These are phyloP conservation scores for Amphipoea oculea DNA, from an alignment of 2,888 invertebrate genomes.

Conservation along the genomic window DNA sequence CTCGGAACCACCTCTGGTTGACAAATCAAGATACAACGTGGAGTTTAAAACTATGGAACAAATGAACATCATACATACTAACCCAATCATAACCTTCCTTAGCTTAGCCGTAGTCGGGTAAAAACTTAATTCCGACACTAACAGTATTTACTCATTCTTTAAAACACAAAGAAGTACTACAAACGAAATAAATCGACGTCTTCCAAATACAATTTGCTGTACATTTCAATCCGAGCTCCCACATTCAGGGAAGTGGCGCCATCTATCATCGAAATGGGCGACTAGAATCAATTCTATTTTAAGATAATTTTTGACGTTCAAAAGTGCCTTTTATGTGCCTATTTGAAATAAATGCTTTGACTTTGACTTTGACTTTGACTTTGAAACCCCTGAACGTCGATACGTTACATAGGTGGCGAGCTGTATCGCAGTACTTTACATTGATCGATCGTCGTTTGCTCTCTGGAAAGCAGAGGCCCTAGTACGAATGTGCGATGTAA, in stretches of 20 bases:
- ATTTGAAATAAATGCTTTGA: no score
- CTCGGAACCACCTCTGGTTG: no score
- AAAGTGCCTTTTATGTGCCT: no score
- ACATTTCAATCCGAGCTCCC: constrained; percentile 48
- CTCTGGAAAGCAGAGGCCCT: constrained; percentile 5
- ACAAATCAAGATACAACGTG: not conserved
- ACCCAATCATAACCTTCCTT: not conserved
- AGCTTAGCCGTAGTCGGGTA: not conserved
- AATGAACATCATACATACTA: not conserved
- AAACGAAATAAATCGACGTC: constrained; percentile 25
- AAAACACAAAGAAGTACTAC: not conserved
- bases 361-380: no score
- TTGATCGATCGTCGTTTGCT: constrained; percentile 46
- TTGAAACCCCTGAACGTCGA: constrained; percentile 55
- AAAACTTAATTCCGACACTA: not conserved
- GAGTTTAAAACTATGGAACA: not conserved
- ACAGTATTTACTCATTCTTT: not conserved
- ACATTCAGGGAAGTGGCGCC: constrained; percentile 26
- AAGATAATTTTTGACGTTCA: no score
- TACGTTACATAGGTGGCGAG: constrained; percentile 49
- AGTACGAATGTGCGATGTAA: not conserved
- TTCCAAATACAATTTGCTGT: constrained; percentile 48
- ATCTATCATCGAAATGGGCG: constrained; percentile 61
- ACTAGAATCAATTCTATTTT: no score
- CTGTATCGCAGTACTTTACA: constrained; percentile 51